Base-by-base conservation (phyloP, 2,113 vertebrate species). In the Serilophus lunatus region DNA sequence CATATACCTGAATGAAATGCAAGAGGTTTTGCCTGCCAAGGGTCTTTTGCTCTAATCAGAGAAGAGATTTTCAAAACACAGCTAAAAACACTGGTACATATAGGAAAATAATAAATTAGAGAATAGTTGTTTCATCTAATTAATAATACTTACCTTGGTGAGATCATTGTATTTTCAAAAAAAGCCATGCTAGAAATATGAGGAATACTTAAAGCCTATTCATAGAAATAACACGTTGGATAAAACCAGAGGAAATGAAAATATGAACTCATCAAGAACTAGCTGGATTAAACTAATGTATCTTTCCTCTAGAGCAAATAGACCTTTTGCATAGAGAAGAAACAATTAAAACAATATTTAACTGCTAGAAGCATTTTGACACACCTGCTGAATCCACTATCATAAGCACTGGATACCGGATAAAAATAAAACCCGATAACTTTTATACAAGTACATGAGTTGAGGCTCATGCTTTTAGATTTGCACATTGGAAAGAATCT, bases 11-110 rank as follows among this genome's bases (percentile, higher is more conserved):
- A 40, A 71, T 6, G 9, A 53, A 86, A 29, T 16, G 31, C 2
- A 36, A 24, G 40, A 44, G 33, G 23, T 47, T 63, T 83, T 85
- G 1, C 2, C 25, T 88, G 7, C 13, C 11, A 45, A 61, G 22
- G 10, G 45, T 19, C 8, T 72, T 79, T 70, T 63, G 2, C 33
- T 54, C 23, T 53, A 23, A 28, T 69, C 7, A 54, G 31, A 11
- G 5, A 82, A 44, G 2, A 86, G 22, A 18, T 13, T 61, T 36
- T 64, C 15, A 65, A 75, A 92, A 17, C 24, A 76, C 40, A 69
- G 5, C 8, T 76, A 49, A 72, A 90, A 87, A 2, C 4, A 13
- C 3, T 0, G 0, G 6, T 45, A 16, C 5, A 2, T 63, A 12
- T 31, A 79, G 14, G 24, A 66, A 90, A 90, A 85, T 10, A 61